Base-by-base conservation (phyloP, 2,888 invertebrate species). In the Xanthostigma xanthostigma region DNA sequence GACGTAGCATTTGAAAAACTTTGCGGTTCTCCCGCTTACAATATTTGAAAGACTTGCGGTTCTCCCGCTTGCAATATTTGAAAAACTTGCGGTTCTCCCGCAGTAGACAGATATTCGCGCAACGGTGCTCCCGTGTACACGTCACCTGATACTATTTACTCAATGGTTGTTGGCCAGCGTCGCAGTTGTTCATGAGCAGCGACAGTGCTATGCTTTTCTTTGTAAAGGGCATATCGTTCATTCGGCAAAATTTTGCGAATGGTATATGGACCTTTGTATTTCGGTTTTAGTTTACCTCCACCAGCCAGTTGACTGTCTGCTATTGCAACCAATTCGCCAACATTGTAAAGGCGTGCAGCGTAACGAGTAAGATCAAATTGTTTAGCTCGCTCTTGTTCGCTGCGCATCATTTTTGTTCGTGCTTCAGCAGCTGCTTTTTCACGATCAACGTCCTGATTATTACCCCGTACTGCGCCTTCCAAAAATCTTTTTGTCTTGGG, bases 141-240 rank as follows among this genome's bases (percentile, higher is more conserved):
- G 27, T 27, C 27, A 27, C 27, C 6, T 27, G 5, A 27, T 27
- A 27, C 6, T 27, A 6, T 27, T 27, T 27, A 27, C 6, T 3
- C 5, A 27, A 6, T 27, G 27, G 27, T 1, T 6, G 27, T 6
- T 27, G 50, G 50, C 48, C 50, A 50, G 14, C 33, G 39, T 37
- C 51, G 41, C 17, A 51, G 49, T 27, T 51, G 55, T n/a, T 56
- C 53, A 39, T 53, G 56, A 38, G 53, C 56, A 11, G 54, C 56
- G 33, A 56, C 52, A 9, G 55, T 55, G n/a, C 41, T 49, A 27
- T 52, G 39, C 10, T 43, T 44, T 14, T 50, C 53, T 13, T 45
- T 52, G 8, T 45, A 44, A n/a, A 56, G 43, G 4, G 48, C 47
- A 49, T 56, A 56, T 36, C 54, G 41, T 27, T 56, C 55, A 49